phyloP scores from a whole-genome alignment of 2,888 invertebrate genomes.

The Mesorhabditis spiculigera region DNA sequence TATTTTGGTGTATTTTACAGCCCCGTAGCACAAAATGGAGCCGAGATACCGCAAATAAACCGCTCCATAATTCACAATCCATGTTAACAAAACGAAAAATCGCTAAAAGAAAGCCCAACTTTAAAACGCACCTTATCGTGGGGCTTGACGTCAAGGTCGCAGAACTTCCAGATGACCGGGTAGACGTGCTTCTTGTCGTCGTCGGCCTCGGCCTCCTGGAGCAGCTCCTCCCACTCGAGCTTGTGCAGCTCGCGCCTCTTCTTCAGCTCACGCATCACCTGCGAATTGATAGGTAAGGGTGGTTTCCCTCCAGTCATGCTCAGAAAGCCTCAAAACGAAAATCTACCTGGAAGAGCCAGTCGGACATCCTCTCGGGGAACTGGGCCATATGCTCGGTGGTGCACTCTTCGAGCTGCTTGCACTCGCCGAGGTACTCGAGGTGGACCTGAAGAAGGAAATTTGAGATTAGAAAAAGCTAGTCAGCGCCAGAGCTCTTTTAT shows the following conservation, averaged over 20 bases:
- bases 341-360: constrained; percentile 86
- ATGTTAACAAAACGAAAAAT: too few species aligned
- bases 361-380: constrained; percentile 92
- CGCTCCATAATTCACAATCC: too few species aligned
- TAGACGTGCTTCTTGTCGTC: constrained; percentile 65
- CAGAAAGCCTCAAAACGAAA: neutral
- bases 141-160: constrained; percentile 88
- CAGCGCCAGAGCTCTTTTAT: too few species aligned
- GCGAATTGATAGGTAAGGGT: too few species aligned
- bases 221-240: constrained; percentile 78
- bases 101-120: too few species aligned
- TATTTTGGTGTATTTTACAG: neutral
- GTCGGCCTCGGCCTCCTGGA: constrained; percentile 76
- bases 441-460: constrained; percentile 64
- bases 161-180: constrained; percentile 92
- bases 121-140: constrained; percentile 71
- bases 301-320: too few species aligned
- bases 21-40: neutral
- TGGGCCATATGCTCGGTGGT: constrained; percentile 81
- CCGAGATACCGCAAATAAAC: too few species aligned
- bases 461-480: too few species aligned
- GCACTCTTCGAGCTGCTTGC: constrained; percentile 68
- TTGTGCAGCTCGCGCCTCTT: constrained; percentile 58
- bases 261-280: constrained; percentile 59
- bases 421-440: constrained; percentile 83